Conservation (phyloP, 2,797 vertebrate species). For the Lithobates pipiens region DNA sequence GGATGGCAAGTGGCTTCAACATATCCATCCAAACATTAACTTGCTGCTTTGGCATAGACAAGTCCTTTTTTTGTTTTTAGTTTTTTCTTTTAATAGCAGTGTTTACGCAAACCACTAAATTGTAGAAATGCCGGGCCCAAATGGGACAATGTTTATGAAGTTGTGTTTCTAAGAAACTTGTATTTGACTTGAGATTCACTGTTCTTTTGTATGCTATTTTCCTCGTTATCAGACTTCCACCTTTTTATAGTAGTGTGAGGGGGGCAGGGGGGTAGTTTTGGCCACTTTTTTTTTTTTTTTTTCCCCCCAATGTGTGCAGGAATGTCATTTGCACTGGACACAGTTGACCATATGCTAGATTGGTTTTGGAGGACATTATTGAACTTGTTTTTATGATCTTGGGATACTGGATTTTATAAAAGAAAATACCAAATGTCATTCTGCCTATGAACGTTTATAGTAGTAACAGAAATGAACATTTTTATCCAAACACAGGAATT, state of each 20-base stretch:
- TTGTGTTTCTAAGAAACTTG: background rate
- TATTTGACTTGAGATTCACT: background rate
- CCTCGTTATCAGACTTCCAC: too few species aligned
- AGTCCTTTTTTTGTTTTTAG: background rate
- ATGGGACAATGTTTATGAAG: background rate
- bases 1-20: background rate
- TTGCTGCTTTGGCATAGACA: too few species aligned
- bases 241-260: too few species aligned
- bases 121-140: background rate
- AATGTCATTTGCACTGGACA: slow-evolving; percentile 16
- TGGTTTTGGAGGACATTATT: background rate
- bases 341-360: slow-evolving; percentile 13
- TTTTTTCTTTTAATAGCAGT: background rate
- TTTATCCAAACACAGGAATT: slow-evolving; percentile 4
- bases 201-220: too few species aligned
- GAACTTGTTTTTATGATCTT: slow-evolving; percentile 11
- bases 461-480: slow-evolving; percentile 14
- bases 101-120: background rate
- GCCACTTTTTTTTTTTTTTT: background rate
- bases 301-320: slow-evolving; percentile 3
- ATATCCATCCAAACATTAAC: background rate
- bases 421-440: slow-evolving; percentile 43
- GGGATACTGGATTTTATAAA: slow-evolving; percentile 37
- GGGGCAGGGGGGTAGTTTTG: background rate
- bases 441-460: slow-evolving; percentile 40